Conservation (phyloP, 1,140 invertebrate genomes). For the Listronotus oregonensis region DNA sequence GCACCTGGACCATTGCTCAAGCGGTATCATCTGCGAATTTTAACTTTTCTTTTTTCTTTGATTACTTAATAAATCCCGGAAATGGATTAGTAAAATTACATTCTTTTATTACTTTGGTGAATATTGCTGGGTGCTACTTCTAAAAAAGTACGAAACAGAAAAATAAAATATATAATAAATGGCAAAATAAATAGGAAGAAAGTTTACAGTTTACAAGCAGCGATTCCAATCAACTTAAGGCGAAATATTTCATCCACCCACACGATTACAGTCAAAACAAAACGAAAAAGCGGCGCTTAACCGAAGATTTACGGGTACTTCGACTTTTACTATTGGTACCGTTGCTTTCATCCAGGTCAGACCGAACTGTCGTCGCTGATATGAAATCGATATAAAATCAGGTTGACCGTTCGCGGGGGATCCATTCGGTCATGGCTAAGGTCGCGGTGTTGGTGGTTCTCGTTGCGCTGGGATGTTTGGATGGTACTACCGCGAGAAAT, state of each 20-base stretch:
- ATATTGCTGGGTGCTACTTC: no score
- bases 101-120: no score
- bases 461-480: neutral
- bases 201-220: neutral
- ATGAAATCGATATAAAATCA: conserved; percentile 32
- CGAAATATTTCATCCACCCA: conserved; percentile 7
- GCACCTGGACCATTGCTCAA: no score
- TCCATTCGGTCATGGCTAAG: conserved; percentile 29
- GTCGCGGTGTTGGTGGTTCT: conserved; percentile 8
- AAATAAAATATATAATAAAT: no score
- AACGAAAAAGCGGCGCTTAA: conserved; percentile 11
- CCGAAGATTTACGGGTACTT: conserved; percentile 17
- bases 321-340: conserved; percentile 35
- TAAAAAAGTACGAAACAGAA: no score
- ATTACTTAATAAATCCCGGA: no score
- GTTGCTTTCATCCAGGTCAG: conserved; percentile 33
- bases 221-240: neutral
- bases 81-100: no score
- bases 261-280: conserved; percentile 20
- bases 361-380: neutral
- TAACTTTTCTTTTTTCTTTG: no score
- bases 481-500: conserved; percentile 5
- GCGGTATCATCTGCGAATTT: no score
- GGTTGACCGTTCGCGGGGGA: conserved; percentile 5
- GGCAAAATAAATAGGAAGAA: no score